phyloP scores from a whole-genome alignment of 2,113 vertebrate genomes.

The Psittacara wagleri region DNA sequence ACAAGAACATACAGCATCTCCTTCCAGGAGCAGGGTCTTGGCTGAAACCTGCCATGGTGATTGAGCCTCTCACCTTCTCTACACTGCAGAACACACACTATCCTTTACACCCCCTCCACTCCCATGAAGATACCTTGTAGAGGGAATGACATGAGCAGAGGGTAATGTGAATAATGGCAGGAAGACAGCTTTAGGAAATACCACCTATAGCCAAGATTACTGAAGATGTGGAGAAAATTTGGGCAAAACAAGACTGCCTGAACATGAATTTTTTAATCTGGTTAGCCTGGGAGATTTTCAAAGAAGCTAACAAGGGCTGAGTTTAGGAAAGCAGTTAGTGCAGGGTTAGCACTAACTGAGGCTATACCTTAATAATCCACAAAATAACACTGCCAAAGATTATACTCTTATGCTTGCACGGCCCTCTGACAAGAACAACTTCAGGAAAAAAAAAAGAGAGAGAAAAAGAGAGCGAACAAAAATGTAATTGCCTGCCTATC shows the following conservation, averaged over 20 bases:
- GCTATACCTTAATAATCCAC: background rate
- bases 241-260: background rate
- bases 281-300: background rate
- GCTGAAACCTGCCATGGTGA: background rate
- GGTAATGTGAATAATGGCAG: background rate
- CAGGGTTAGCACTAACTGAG: background rate
- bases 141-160: background rate
- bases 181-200: background rate
- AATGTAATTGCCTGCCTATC: constrained; percentile 78
- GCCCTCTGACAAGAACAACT: constrained; percentile 54
- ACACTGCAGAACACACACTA: background rate
- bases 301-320: background rate
- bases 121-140: background rate
- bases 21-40: background rate
- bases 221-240: background rate
- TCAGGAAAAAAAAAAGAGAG: background rate
- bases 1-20: background rate
- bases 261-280: background rate
- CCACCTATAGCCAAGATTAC: background rate
- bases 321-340: background rate
- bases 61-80: background rate
- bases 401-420: background rate
- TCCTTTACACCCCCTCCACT: background rate
- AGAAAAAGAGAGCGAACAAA: constrained; percentile 55
- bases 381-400: constrained; percentile 8